Evolutionary conservation across 2,888 invertebrate genomes (phyloP).

Genomic region (Andricus quercusramuli): DNA sequence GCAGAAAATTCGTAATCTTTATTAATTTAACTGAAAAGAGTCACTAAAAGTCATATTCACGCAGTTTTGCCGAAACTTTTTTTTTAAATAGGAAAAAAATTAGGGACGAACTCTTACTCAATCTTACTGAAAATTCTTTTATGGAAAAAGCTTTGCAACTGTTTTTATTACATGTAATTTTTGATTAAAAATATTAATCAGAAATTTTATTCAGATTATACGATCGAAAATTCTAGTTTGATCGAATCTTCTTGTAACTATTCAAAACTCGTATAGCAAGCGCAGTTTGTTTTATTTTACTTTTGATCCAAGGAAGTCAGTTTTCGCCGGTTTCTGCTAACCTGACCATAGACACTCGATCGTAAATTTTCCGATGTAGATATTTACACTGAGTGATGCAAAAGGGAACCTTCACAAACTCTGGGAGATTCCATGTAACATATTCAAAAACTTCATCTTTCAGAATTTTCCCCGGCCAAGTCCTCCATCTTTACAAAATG

Average conservation of each 20-base stretch:
- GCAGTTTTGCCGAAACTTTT: too few species aligned
- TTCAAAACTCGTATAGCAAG: background rate
- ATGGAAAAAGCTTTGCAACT: too few species aligned
- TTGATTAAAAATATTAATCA: too few species aligned
- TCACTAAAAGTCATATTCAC: too few species aligned
- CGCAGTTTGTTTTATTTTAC: constrained; percentile 4
- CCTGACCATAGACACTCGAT: constrained; percentile 32
- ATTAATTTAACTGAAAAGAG: too few species aligned
- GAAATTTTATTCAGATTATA: too few species aligned
- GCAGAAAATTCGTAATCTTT: too few species aligned
- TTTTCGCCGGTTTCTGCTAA: constrained; percentile 13
- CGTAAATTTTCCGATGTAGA: constrained; percentile 19
- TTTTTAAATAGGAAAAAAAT: too few species aligned
- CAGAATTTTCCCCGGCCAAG: background rate
- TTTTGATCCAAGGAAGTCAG: constrained; percentile 2
- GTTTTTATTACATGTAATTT: too few species aligned
- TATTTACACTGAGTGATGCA: constrained; percentile 31
- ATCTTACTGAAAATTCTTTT: too few species aligned
- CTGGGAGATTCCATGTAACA: constrained; percentile 5
- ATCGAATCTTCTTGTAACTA: background rate
- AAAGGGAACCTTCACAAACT: background rate
- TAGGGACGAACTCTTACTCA: too few species aligned
- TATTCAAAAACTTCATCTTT: background rate
- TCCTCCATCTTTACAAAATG: background rate
- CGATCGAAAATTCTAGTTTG: background rate